Evolutionary conservation across 2,797 vertebrate genomes (phyloP).

Genomic region (Chrosomus eos): DNA sequence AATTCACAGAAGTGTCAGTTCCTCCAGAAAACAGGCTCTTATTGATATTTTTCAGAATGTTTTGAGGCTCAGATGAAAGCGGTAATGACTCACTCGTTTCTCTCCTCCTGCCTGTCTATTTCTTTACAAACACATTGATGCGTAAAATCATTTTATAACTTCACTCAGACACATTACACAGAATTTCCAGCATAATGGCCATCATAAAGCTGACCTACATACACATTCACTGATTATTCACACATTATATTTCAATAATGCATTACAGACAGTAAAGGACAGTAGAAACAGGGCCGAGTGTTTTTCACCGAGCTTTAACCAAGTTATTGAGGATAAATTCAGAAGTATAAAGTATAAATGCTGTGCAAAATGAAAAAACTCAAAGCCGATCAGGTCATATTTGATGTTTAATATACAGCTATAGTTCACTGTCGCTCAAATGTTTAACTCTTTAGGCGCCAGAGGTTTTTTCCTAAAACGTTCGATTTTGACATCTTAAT

Average conservation of each 20-base stretch:
- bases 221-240: slow-evolving; percentile 3
- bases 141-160: slow-evolving; percentile 9
- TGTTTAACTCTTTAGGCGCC: too few species aligned
- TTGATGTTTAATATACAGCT: background rate
- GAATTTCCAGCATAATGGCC: background rate
- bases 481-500: too few species aligned
- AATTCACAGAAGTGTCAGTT: slow-evolving; percentile 6
- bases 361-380: background rate
- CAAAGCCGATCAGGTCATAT: background rate
- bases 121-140: background rate
- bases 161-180: background rate
- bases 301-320: background rate
- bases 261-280: slow-evolving; percentile 4
- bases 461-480: too few species aligned
- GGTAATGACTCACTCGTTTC: slow-evolving; percentile 22
- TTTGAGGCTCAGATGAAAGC: slow-evolving; percentile 9
- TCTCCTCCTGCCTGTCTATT: background rate
- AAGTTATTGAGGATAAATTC: background rate
- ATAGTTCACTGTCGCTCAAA: background rate
- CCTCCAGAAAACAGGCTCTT: slow-evolving; percentile 35
- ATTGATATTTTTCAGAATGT: slow-evolving; percentile 37
- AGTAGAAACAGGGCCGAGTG: background rate
- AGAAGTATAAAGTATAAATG: background rate
- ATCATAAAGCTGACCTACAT: slow-evolving; percentile 19
- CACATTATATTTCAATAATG: slow-evolving; percentile 1